A percentile compares a stretch with the other conserved stretches of the same genome.
phyloP scores from a whole-genome alignment of 2,888 invertebrate genomes.

The Cheilosia vulpina region DNA sequence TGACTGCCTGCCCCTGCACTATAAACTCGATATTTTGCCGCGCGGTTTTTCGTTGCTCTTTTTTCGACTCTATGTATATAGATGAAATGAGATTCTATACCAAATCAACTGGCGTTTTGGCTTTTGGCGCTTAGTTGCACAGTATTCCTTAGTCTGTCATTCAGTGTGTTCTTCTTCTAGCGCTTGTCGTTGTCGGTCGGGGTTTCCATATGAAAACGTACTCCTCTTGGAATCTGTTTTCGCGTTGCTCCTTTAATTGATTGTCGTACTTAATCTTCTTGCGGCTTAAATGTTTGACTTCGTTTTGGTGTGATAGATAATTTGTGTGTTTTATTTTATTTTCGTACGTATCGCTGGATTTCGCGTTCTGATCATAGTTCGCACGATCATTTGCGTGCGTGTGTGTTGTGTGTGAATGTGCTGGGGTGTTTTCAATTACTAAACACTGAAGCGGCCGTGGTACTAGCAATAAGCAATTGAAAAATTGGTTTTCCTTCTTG shows the following conservation, averaged over 20 bases:
- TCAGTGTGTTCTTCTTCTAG: constrained; percentile 43
- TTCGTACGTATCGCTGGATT: constrained; percentile 34
- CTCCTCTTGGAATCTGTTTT: constrained; percentile 31
- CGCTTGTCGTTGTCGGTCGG: constrained; percentile 23
- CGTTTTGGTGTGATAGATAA: constrained; percentile 50
- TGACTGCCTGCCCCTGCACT: constrained; percentile 39
- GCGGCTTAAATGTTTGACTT: constrained; percentile 27
- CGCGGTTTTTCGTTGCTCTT: constrained; percentile 38
- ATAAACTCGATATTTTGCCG: constrained; percentile 72
- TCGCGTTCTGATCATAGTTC: constrained; percentile 34
- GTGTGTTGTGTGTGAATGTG: neutral
- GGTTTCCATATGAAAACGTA: constrained; percentile 34
- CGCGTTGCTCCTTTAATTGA: constrained; percentile 59
- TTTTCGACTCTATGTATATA: constrained; percentile 31
- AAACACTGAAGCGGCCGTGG: constrained; percentile 7
- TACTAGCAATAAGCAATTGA: constrained; percentile 16
- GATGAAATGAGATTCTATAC: constrained; percentile 48
- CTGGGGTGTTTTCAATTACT: constrained; percentile 30
- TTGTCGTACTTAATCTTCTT: constrained; percentile 56
- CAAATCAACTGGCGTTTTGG: constrained; percentile 58
- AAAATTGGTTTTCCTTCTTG: constrained; percentile 6
- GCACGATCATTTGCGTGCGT: constrained; percentile 30
- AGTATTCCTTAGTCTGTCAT: constrained; percentile 56
- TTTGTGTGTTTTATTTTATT: constrained; percentile 9
- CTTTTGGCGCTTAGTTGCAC: constrained; percentile 69